Base-by-base conservation (phyloP, 2,888 invertebrate species). In the Tuta absoluta region DNA sequence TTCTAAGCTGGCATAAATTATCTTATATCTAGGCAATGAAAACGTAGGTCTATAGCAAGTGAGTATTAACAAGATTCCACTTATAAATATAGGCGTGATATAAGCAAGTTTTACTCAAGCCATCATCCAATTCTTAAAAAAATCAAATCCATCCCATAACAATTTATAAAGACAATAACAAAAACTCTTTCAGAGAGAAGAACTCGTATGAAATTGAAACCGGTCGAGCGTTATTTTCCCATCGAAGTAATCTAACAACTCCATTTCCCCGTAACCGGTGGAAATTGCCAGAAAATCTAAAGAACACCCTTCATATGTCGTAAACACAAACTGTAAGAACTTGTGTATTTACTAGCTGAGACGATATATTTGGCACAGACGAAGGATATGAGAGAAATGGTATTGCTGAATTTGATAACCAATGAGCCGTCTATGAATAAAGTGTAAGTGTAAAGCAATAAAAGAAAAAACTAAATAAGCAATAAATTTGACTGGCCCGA, bases 261-360 rank as follows among this genome's bases (percentile, higher is more conserved):
- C 58, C 58, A 58, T 58, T 58, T 33, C 11, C 33, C 8, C 11
- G 37, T 58, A 58, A 58, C 58, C 58, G 19, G 48, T 33, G 21
- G 48, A 61, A 28, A 61, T 48, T 48, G 61, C 23, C 45, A 11
- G 19, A 19, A 60, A 60, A 60, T 60, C 59, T 61, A 61, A 61
- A 49, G 49, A 33, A 61, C 21, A 19, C 61, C 48, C 28, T 61
- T 61, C 61, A 61, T 61, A 61, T 61, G 61, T 28, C 61, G 61
- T 61, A 61, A 61, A 61, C 61, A 28, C 61, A 61, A 61, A 48
- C 28, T 61, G 45, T 60, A 24, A 48, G 61, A 45, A 28, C 24
- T 48, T 45, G 38, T 38, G 45, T 61, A 49, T 49, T 61, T 61
- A 49, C 61, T 48, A 49, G 11, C 45, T 10, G n/a, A 0, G 21